Conservation (phyloP, 2,888 invertebrate genomes). For the Dichetophora obliterata region DNA sequence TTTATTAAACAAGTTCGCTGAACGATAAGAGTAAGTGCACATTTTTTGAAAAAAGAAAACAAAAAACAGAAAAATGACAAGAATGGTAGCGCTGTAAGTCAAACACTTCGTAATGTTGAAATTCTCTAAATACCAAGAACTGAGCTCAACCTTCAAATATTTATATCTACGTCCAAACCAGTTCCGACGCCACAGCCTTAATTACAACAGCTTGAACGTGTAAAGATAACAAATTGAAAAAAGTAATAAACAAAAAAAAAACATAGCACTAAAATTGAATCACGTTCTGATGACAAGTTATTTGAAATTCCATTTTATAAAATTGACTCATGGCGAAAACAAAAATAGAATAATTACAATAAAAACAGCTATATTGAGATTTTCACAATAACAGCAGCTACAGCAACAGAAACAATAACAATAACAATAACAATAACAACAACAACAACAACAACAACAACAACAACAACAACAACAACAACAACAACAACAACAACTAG, state of each 20-base stretch:
- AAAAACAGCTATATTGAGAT: neutral
- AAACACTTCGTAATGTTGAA: too few species aligned
- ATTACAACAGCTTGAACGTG: neutral
- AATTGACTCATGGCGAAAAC: slow-evolving; percentile 14
- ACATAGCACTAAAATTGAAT: neutral
- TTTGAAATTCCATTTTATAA: neutral
- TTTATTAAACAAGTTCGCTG: too few species aligned
- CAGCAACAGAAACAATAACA: neutral
- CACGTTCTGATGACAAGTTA: neutral
- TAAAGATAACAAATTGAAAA: neutral
- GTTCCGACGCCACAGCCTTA: neutral
- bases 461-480: neutral
- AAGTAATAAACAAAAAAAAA: neutral
- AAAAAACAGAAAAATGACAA: too few species aligned
- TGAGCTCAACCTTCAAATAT: too few species aligned
- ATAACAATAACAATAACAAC: slow-evolving; percentile 14
- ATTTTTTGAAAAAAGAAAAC: too few species aligned
- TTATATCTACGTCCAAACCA: too few species aligned
- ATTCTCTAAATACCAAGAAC: too few species aligned
- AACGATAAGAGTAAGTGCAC: too few species aligned
- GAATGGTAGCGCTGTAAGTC: too few species aligned
- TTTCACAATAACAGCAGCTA: neutral
- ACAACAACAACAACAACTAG: slow-evolving; percentile 26
- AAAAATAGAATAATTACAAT: slow-evolving; percentile 10
- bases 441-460: neutral